Evolutionary conservation across 2,797 vertebrate species (phyloP).

Genomic region (Xiphophorus birchmanni): DNA sequence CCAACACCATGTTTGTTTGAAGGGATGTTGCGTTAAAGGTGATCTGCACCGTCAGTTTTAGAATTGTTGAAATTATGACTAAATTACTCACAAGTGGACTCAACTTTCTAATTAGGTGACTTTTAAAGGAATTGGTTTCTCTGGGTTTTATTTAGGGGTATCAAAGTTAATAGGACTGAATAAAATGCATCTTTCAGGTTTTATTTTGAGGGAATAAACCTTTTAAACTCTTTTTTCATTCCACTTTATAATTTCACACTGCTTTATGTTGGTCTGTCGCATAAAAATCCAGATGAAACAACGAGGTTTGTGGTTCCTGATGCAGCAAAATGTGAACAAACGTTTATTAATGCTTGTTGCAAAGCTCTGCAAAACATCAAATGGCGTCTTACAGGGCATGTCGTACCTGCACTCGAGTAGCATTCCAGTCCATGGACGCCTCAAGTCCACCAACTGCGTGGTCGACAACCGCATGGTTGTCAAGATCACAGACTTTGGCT

Average conservation of each 20-base stretch:
- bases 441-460: constrained; percentile 97
- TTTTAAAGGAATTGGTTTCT: background rate
- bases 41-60: background rate
- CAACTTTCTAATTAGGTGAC: background rate
- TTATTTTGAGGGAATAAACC: background rate
- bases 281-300: background rate
- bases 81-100: background rate
- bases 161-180: background rate
- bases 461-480: constrained; percentile 98
- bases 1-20: background rate
- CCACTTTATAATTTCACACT: background rate
- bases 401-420: constrained; percentile 96
- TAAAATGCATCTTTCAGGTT: background rate
- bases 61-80: background rate
- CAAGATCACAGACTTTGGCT: constrained; percentile 97
- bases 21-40: background rate
- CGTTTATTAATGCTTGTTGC: background rate
- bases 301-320: background rate
- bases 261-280: background rate
- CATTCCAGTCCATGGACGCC: constrained; percentile 89
- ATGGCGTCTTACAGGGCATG: constrained; percentile 85
- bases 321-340: background rate
- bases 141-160: background rate
- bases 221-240: background rate
- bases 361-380: background rate